Percentiles rank a stretch among this genome's conserved stretches.
Evolutionary conservation across 1,140 invertebrate species (phyloP).

Genomic region (Achatina immaculata): DNA sequence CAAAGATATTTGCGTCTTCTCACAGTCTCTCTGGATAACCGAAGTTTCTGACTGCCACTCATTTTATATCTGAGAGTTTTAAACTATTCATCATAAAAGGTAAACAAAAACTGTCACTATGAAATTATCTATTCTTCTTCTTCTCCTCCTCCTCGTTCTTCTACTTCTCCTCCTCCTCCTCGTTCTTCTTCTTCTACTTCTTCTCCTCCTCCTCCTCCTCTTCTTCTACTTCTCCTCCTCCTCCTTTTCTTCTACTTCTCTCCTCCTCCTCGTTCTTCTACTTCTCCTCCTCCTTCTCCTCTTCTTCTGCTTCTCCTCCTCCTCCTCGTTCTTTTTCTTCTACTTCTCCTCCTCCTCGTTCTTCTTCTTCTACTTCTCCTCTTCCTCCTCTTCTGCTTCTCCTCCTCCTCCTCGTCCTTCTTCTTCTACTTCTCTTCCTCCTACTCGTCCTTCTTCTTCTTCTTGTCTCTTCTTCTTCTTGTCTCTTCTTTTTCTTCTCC

Average conservation of each 20-base stretch:
- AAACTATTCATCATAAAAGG: too few species aligned
- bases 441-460: background rate
- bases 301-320: background rate
- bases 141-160: background rate
- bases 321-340: background rate
- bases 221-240: background rate
- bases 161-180: background rate
- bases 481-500: background rate
- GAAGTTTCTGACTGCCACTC: too few species aligned
- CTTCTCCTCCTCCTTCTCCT: background rate
- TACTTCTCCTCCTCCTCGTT: background rate
- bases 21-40: too few species aligned
- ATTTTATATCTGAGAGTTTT: too few species aligned
- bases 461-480: background rate
- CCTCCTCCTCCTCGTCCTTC: background rate
- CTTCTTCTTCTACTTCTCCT: background rate
- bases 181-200: background rate
- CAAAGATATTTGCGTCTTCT: too few species aligned
- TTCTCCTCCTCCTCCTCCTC: background rate
- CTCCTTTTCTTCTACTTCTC: background rate
- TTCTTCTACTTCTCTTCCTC: background rate
- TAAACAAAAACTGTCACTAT: too few species aligned
- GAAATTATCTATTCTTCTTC: too few species aligned
- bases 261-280: background rate
- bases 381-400: background rate